phyloP scores from a whole-genome alignment of 2,797 vertebrate genomes.

The Lagorchestes hirsutus region DNA sequence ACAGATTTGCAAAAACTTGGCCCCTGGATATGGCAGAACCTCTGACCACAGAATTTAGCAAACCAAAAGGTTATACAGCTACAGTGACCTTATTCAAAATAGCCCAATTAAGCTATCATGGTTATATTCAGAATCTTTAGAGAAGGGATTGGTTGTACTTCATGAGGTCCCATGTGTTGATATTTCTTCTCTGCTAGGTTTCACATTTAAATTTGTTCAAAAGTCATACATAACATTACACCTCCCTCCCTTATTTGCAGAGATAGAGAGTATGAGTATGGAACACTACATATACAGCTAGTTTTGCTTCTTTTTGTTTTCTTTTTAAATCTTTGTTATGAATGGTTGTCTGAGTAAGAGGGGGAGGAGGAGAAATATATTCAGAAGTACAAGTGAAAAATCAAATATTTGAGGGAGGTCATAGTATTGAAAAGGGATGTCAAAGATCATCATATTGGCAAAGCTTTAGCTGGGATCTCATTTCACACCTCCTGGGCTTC shows the following conservation, averaged over 20 bases:
- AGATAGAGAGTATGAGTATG: neutral
- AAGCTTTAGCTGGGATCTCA: neutral
- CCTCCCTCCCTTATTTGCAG: neutral
- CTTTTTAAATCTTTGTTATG: neutral
- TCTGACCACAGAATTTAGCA: neutral
- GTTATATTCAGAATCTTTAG: neutral
- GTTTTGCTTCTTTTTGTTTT: neutral
- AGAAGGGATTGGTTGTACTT: neutral
- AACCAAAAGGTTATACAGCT: neutral
- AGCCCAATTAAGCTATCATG: neutral
- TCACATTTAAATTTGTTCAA: neutral
- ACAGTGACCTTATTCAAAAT: neutral
- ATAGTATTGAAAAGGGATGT: neutral
- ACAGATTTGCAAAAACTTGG: neutral
- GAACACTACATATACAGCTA: neutral
- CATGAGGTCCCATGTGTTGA: neutral
- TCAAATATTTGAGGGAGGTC: neutral
- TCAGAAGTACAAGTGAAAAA: neutral
- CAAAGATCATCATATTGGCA: neutral
- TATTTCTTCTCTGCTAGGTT: neutral
- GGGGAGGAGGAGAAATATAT: neutral
- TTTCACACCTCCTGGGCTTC: neutral
- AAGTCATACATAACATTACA: neutral
- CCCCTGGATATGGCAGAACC: neutral
- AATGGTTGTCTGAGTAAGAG: neutral